A percentile compares a stretch with the other conserved stretches of the same genome.
Evolutionary conservation across 2,113 vertebrate genomes (phyloP).

Genomic region (Maccullochella peelii): DNA sequence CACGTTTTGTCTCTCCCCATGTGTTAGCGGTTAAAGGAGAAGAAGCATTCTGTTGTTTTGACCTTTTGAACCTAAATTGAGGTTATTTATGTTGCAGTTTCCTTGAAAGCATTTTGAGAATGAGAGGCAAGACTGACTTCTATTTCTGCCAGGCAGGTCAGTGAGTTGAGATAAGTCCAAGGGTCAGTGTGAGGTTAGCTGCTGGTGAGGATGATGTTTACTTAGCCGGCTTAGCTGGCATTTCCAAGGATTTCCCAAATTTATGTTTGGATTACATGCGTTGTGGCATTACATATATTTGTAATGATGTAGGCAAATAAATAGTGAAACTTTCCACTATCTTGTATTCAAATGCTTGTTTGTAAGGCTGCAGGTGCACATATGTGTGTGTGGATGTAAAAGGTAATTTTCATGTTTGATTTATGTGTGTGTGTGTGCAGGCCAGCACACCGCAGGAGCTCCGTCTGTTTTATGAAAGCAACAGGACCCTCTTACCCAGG

Average conservation of each 20-base stretch:
- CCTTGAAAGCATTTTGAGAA: slow-evolving; percentile 40
- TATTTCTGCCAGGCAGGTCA: slow-evolving; percentile 41
- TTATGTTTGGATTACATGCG: slow-evolving; percentile 14
- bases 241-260: slow-evolving; percentile 7
- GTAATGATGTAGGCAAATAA: background rate
- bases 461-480: slow-evolving; percentile 95
- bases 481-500: slow-evolving; percentile 92
- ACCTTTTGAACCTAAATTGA: background rate
- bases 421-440: slow-evolving; percentile 72
- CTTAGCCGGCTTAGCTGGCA: slow-evolving; percentile 28
- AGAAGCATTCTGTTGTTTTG: background rate
- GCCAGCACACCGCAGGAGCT: slow-evolving; percentile 96
- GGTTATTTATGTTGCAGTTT: slow-evolving; percentile 47
- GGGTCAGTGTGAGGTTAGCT: slow-evolving; percentile 24
- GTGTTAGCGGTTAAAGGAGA: background rate
- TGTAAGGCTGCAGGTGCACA: background rate
- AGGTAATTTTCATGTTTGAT: too few relatives aligned
- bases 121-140: background rate
- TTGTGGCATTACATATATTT: background rate
- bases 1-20: background rate
- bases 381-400: background rate
- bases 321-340: background rate
- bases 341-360: slow-evolving; percentile 2
- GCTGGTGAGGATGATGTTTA: slow-evolving; percentile 44
- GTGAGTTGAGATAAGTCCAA: slow-evolving; percentile 45